A percentile compares a stretch with the other conserved stretches of the same genome.
These are phyloP conservation scores for Andrena bucephala DNA, from an alignment of 2,888 invertebrate genomes.

Conservation along the genomic window DNA sequence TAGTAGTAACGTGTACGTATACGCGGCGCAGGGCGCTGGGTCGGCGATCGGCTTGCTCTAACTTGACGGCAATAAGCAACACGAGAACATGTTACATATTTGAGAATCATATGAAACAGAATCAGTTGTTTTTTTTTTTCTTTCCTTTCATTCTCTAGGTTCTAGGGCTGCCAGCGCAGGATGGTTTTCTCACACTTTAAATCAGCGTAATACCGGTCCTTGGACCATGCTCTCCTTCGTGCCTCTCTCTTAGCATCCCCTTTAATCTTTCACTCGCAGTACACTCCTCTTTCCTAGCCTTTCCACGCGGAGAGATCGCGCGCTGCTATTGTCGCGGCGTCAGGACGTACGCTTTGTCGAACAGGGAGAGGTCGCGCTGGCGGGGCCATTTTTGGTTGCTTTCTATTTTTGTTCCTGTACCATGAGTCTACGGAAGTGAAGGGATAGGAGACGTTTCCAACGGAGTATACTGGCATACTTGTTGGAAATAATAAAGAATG, in stretches of 20 bases:
- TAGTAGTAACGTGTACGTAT: constrained; percentile 84
- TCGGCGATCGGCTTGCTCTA: constrained; percentile 84
- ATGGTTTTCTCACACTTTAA: no score
- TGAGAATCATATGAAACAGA: constrained; percentile 55
- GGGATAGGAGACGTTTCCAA: no score
- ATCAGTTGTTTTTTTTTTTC: constrained; percentile 10
- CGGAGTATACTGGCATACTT: no score
- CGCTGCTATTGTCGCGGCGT: constrained; percentile 38
- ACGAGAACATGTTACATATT: constrained; percentile 76
- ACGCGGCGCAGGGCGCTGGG: constrained; percentile 84
- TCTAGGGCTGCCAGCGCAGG: constrained; percentile 5
- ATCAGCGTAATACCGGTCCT: background rate
- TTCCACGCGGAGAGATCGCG: constrained; percentile 47
- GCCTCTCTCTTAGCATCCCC: background rate
- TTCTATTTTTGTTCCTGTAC: background rate
- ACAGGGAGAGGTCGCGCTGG: background rate
- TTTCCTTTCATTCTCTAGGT: background rate
- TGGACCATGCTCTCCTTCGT: background rate
- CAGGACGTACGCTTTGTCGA: background rate
- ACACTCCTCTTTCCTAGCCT: background rate
- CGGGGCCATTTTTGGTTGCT: background rate
- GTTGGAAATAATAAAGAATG: background rate
- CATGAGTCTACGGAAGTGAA: background rate
- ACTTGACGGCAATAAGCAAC: constrained; percentile 83
- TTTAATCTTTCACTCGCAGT: background rate